Evolutionary conservation across 2,888 invertebrate genomes (phyloP).

Genomic region (Caenorhabditis angaria): DNA sequence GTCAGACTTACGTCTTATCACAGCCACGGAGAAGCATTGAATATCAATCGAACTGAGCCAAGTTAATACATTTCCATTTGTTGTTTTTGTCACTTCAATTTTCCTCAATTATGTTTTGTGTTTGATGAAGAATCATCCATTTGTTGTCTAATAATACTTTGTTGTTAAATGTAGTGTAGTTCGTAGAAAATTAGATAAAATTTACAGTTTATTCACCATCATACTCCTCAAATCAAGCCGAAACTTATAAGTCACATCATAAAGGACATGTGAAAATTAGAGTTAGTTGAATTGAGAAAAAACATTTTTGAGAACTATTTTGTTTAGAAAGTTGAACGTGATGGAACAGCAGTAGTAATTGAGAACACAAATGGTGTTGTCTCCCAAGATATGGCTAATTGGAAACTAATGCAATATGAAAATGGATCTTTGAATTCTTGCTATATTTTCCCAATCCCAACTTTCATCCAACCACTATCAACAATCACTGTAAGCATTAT

Average conservation of each 20-base stretch:
- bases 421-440: constrained; percentile 10
- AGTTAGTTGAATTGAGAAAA: not conserved
- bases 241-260: not conserved
- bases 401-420: constrained; percentile 31
- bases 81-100: not conserved
- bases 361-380: constrained; percentile 16
- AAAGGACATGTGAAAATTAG: not conserved
- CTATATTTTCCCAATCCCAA: constrained; percentile 33
- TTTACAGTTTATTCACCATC: not conserved
- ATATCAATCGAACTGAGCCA: constrained; percentile 13
- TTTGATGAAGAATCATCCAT: not conserved
- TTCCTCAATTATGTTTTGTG: not conserved
- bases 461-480: constrained; percentile 28
- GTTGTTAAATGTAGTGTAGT: not conserved
- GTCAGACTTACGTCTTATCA: constrained; percentile 25
- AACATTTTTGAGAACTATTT: not conserved
- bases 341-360: constrained; percentile 9
- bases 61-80: constrained; percentile 17
- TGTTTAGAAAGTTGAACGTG: not conserved
- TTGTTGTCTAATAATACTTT: not conserved
- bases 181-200: not conserved
- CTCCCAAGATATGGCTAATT: constrained; percentile 31
- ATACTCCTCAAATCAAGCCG: not conserved
- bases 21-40: constrained; percentile 23
- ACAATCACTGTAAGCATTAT: not conserved